Conservation (phyloP, 2,888 invertebrate genomes). For the Protodeltote pygarga region DNA sequence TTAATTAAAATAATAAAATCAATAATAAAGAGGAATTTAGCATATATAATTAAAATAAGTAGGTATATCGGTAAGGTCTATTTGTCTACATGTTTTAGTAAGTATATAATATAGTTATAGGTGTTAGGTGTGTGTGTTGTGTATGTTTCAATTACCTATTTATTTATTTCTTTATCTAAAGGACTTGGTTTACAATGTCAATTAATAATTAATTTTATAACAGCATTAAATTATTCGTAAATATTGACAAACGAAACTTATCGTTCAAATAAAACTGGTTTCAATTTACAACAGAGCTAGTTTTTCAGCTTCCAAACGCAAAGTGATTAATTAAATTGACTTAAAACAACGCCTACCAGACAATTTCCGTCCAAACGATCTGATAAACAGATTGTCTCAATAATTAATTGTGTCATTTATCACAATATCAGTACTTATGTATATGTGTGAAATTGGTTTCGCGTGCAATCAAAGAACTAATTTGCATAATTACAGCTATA, state of each 20-base stretch:
- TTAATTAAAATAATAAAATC: no score
- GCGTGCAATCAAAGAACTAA: slow-evolving; percentile 68
- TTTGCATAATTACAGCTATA: slow-evolving; percentile 71
- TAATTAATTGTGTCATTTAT: slow-evolving; percentile 63
- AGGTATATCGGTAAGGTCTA: no score
- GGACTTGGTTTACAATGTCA: no score
- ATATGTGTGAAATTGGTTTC: slow-evolving; percentile 61
- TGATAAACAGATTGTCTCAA: slow-evolving; percentile 45
- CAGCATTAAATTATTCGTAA: no score
- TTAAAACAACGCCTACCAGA: slow-evolving; percentile 35
- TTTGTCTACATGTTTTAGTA: no score
- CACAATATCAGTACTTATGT: slow-evolving; percentile 34
- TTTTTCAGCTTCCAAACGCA: slow-evolving; percentile 15
- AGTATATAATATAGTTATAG: no score
- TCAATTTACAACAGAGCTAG: slow-evolving; percentile 16
- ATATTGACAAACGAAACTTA: slow-evolving; percentile 4
- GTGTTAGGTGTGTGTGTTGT: no score
- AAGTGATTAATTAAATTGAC: slow-evolving; percentile 40
- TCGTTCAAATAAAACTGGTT: slow-evolving; percentile 18
- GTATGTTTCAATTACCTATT: no score
- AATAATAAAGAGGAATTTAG: no score
- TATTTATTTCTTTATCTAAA: no score
- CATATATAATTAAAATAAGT: no score
- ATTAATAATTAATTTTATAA: no score
- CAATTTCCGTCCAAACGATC: slow-evolving; percentile 32